Conservation (phyloP, 2,797 vertebrate genomes). For the Tenualosa thibaudeaui region DNA sequence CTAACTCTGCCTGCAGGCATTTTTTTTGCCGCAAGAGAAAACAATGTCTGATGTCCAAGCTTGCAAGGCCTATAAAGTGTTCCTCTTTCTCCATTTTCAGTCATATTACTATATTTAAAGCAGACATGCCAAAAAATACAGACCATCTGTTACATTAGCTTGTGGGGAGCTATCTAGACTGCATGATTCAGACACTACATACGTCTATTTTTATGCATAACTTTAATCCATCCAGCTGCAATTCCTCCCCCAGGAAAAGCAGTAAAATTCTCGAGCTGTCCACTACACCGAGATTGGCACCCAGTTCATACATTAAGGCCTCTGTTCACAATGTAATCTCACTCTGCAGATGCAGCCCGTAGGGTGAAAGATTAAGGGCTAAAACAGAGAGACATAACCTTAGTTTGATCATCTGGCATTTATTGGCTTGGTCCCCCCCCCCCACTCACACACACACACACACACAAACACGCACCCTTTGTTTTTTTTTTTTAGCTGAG, state of each 20-base stretch:
- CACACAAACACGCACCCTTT: not conserved
- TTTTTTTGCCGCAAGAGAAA: not conserved
- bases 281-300: not conserved
- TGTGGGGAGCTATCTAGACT: not conserved
- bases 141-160: not conserved
- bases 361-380: slow-evolving; percentile 9
- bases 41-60: not conserved
- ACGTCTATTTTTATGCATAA: not conserved
- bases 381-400: not conserved
- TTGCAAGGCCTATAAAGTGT: not conserved
- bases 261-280: not conserved
- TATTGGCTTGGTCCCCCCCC: not conserved
- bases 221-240: not conserved
- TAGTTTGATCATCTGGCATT: slow-evolving; percentile 20
- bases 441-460: not conserved
- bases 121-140: not conserved
- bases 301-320: not conserved
- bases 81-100: not conserved
- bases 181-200: not conserved
- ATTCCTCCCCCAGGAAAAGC: not conserved
- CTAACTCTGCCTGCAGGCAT: not conserved
- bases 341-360: not conserved
- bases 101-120: not conserved
- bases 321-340: slow-evolving; percentile 18
- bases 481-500: not conserved